Conservation (phyloP, 2,797 vertebrate species). For the Acestrorhynchus altus region DNA sequence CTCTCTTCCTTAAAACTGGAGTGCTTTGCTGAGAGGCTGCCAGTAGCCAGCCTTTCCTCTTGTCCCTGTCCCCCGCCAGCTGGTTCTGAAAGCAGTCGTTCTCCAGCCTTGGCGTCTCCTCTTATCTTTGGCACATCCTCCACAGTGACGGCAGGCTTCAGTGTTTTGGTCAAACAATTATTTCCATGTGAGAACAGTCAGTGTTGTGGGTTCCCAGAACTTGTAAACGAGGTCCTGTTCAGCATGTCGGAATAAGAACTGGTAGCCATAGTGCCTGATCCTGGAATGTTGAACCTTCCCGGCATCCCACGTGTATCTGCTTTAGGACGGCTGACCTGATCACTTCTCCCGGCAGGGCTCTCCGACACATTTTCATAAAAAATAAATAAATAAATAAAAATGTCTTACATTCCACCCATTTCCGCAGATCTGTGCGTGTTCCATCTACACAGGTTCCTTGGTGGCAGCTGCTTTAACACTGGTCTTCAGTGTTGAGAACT, state of each 20-base stretch:
- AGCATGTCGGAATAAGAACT: background rate
- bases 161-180: slow-evolving; percentile 62
- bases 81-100: slow-evolving; percentile 58
- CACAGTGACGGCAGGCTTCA: slow-evolving; percentile 44
- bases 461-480: too few relatives aligned
- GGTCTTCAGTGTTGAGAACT: too few relatives aligned
- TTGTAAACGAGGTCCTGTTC: slow-evolving; percentile 22
- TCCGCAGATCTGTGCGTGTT: too few relatives aligned
- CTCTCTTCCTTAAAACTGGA: slow-evolving; percentile 61
- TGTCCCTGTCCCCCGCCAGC: slow-evolving; percentile 61
- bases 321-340: background rate
- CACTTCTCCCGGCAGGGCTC: too few relatives aligned
- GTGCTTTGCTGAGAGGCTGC: slow-evolving; percentile 71
- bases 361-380: too few relatives aligned
- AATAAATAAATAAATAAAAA: too few relatives aligned
- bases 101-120: slow-evolving; percentile 54
- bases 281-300: background rate
- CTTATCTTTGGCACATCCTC: slow-evolving; percentile 54
- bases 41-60: slow-evolving; percentile 64
- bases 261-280: background rate
- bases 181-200: slow-evolving; percentile 67
- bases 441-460: too few relatives aligned
- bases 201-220: slow-evolving; percentile 67
- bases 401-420: too few relatives aligned
- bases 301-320: background rate